Evolutionary conservation across 1,140 invertebrate species (phyloP), one percentile per base, ranked within the genome.

Genomic region (Centruroides vittatus): DNA sequence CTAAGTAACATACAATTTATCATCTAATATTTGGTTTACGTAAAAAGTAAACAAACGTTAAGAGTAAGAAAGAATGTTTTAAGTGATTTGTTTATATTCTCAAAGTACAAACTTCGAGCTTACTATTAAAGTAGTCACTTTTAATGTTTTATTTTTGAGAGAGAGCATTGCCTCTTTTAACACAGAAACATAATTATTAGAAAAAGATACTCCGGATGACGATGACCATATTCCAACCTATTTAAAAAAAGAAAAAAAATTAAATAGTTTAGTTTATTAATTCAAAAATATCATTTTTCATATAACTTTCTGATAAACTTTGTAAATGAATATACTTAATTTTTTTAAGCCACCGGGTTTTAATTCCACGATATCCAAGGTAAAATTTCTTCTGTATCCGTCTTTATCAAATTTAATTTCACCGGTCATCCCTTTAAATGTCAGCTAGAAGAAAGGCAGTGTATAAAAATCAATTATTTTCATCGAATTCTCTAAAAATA

Each of bases 371-470:
- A 95, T 87, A 70, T 93, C 89, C 52, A 96, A 76, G 63, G 86
- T 82, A 70, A 93, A 93, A 73, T 93, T 87, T 4, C 86, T 86
- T 61, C 93, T 79, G 72, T 89, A 92, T 48, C 92, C 92, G 76
- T 91, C 85, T 71, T 91, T 86, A 76, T 94, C 89, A 72, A 96
- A 95, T 73, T 91, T 89, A 64, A 96, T 91, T 10, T 86, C 83
- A 51, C 92, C 92, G 2, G 91, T 93, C 65, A 95, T 75, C 3
- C 93, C 93, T 65, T 84, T 82, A 80, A 93, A 89, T 73, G 91
- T 86, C 11, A 91, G 84, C 89, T 92, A 70, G n/a, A 70, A 71
- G 60, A 59, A 41, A 41, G 41, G 41, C 41, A 41, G 41, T 41
- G 8, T 41, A 41, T 41, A 41, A 41, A 41, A 41, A 41, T 41